phyloP scores from a whole-genome alignment of 2,888 invertebrate species.

The Scaptomyza tumidula region DNA sequence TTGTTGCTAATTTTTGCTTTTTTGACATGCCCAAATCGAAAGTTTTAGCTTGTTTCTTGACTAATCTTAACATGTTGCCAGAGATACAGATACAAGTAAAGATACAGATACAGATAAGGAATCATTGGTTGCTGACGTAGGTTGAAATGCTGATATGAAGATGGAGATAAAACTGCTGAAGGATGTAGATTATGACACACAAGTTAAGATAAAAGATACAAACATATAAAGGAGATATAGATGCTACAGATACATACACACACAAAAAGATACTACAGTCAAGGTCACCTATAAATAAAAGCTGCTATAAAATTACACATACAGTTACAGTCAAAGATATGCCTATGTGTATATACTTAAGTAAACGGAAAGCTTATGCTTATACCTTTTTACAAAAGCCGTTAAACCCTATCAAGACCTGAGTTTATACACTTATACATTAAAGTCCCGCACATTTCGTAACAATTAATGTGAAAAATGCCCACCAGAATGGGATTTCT shows the following conservation, averaged over 20 bases:
- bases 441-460: slow-evolving; percentile 1
- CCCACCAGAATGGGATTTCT: slow-evolving; percentile 6
- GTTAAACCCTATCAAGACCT: too few relatives aligned
- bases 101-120: slow-evolving; percentile 1
- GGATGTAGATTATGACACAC: not conserved
- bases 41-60: not conserved
- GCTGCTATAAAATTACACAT: slow-evolving; percentile 5
- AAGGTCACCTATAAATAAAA: not conserved
- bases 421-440: not conserved
- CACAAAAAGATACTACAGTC: not conserved
- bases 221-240: too few relatives aligned
- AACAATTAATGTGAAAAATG: slow-evolving; percentile 4
- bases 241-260: not conserved
- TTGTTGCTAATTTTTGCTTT: slow-evolving; percentile 46
- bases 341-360: too few relatives aligned
- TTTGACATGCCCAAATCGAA: slow-evolving; percentile 6
- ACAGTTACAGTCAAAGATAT: not conserved
- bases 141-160: not conserved
- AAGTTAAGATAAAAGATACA: not conserved
- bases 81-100: not conserved
- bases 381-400: not conserved
- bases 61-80: not conserved
- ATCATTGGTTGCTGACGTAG: not conserved
- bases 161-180: not conserved
- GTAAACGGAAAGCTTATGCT: too few relatives aligned